These are phyloP conservation scores for Agrotis exclamationis DNA, from an alignment of 2,888 invertebrate species.

Conservation along the genomic window DNA sequence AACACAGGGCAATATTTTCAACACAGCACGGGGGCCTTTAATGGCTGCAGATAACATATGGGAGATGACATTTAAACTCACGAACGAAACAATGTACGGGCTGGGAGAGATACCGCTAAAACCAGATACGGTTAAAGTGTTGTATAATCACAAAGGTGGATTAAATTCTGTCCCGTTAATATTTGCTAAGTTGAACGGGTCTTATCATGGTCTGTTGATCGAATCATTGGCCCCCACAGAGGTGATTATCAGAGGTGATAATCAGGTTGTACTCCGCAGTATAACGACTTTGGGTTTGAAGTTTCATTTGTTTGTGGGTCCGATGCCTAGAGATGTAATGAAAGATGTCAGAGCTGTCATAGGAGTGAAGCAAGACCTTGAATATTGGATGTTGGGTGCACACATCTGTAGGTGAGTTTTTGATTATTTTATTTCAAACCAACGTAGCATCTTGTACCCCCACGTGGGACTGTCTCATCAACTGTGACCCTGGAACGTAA, in stretches of 20 bases:
- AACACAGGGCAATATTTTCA: constrained; percentile 83
- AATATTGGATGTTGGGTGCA: constrained; percentile 88
- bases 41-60: constrained; percentile 92
- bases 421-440: neutral
- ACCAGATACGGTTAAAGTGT: constrained; percentile 76
- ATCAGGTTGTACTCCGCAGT: constrained; percentile 90
- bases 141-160: constrained; percentile 87
- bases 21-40: constrained; percentile 90
- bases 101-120: constrained; percentile 88
- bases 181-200: constrained; percentile 87
- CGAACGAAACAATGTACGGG: constrained; percentile 90
- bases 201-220: constrained; percentile 91
- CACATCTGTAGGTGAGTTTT: constrained; percentile 84
- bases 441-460: too few relatives aligned
- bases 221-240: constrained; percentile 90
- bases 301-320: constrained; percentile 85
- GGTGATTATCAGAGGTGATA: constrained; percentile 87
- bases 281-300: constrained; percentile 85
- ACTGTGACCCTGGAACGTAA: too few relatives aligned
- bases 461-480: too few relatives aligned
- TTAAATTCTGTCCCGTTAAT: constrained; percentile 88
- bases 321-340: constrained; percentile 83
- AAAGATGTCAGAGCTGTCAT: constrained; percentile 77
- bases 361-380: constrained; percentile 72
- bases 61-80: constrained; percentile 91